Evolutionary conservation across 2,888 invertebrate genomes (phyloP), one percentile per base, ranked within the genome.

Genomic region (Amphipoea lucens): DNA sequence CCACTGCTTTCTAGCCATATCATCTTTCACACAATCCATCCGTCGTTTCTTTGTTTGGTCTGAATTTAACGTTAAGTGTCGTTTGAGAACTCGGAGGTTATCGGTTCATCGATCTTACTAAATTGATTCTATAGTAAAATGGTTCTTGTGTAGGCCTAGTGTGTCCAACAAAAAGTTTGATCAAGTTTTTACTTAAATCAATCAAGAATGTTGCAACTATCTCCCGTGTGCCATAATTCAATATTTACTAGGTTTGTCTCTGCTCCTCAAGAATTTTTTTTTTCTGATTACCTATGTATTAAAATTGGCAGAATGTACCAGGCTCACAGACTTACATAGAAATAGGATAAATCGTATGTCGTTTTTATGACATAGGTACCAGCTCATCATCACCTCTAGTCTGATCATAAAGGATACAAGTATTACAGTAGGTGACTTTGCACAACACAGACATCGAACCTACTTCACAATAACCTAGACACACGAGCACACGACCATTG

Each of bases 171-270:
- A 82, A 83, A 83, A 83, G 57, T 51, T 36, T 7, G n/a, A 57
- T 48, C 14, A 57, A 65, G 68, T 83, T 82, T 72, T 82, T 82
- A 78, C 72, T 69, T 65, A 51, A 82, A 83, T 83, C 78, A 78
- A 82, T 82, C 84, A 82, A 67, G 36, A 79, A 65, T 40, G n/a
- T 77, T 54, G 14, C 42, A 36, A 20, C 40, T 68, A 12, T 70
- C 29, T 48, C 6, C 20, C 4, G 12, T 77, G 51, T 75, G 76
- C 51, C 76, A 45, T 77, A 11, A 60, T 48, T 57, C 4, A 45
- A 73, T 63, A 20, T 63, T 48, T 36, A 48, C 62, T 63, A 45
- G 72, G 1, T 36, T 20, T n/a, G 4, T 45, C 17, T 40, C 7
- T 17, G 6, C 42, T 42, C 42, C 14, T 48, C 48, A 48, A 48